Evolutionary conservation across 2,888 invertebrate species (phyloP), one percentile per base, ranked within the genome.

Genomic region (Eumerus sabulonum): DNA sequence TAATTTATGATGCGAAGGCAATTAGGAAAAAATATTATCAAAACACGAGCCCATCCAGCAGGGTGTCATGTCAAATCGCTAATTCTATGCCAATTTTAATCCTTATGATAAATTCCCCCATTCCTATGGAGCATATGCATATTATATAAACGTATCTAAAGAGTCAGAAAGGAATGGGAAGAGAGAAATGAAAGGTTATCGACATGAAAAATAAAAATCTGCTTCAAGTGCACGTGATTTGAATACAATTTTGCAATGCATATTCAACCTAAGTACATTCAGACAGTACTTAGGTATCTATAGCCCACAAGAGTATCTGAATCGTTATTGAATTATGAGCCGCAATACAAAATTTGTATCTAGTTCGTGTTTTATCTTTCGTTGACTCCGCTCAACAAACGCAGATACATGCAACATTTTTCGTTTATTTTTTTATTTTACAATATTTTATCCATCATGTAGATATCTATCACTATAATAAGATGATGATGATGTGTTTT

Each of bases 171-270:
- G 27, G 27, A 7, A 7, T 27, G 7, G 27, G 7, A 7, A 27
- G 27, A 27, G 27, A 27, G 27, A n/a, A 67, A 50, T 7, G 44
- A 57, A 35, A 57, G 71, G 71, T 71, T 63, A 63, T 63, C 71
- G 71, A 63, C 71, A 63, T 63, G 44, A 71, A 50, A 48, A 50
- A 63, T 71, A 18, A 36, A 70, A 71, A 48, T 71, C 62, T 42
- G 48, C 62, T 56, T 71, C 71, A 63, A 71, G 71, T 71, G 71
- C 71, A 71, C 71, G 71, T 71, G 71, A 71, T 71, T 71, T 71
- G 71, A 71, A 63, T 71, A 56, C 56, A 48, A 71, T 62, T 71
- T 62, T 40, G 16, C 11, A 42, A 56, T 66, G 56, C 57, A n/a
- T 35, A 57, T 12, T 12, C 16, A 16, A 17, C 38, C 16, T 35